These are phyloP conservation scores for Trissonchulus sp. DNA, from an alignment of 2,888 invertebrate species.

Conservation along the genomic window DNA sequence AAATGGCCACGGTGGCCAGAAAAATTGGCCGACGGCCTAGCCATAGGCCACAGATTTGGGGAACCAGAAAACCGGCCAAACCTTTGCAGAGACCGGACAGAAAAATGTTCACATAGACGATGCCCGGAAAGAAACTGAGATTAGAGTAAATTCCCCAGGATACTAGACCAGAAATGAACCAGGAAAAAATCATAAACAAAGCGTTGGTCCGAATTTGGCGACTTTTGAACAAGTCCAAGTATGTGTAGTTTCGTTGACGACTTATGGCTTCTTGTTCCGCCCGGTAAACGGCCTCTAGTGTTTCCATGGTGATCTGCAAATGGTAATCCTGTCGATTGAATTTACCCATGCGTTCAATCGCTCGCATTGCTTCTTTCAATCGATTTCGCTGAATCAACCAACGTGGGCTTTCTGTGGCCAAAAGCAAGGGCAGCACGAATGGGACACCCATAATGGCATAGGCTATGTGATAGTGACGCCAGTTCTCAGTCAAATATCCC, in stretches of 20 bases:
- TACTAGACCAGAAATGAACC: conserved; percentile 15
- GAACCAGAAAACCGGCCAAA: neutral
- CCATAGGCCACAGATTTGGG: neutral
- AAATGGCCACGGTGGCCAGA: neutral
- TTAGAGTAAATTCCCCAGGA: conserved; percentile 19
- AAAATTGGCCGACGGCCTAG: conserved; percentile 14
- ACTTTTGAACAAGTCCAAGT: conserved; percentile 18
- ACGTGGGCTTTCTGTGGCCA: conserved; percentile 10
- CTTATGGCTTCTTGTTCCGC: neutral
- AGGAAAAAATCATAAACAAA: neutral
- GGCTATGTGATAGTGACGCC: neutral
- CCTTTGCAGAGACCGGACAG: neutral
- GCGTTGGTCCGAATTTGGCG: neutral
- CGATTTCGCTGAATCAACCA: conserved; percentile 14
- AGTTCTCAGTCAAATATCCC: neutral
- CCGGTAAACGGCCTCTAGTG: neutral
- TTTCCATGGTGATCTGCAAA: neutral
- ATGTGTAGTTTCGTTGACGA: neutral
- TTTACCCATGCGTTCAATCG: neutral
- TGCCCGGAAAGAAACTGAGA: conserved; percentile 11
- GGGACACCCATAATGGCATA: neutral
- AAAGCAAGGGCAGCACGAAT: neutral
- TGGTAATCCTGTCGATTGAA: neutral
- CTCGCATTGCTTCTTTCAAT: neutral
- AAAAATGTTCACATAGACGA: conserved; percentile 14